Evolutionary conservation across 2,888 invertebrate genomes (phyloP).

Genomic region (Noctua pronuba): DNA sequence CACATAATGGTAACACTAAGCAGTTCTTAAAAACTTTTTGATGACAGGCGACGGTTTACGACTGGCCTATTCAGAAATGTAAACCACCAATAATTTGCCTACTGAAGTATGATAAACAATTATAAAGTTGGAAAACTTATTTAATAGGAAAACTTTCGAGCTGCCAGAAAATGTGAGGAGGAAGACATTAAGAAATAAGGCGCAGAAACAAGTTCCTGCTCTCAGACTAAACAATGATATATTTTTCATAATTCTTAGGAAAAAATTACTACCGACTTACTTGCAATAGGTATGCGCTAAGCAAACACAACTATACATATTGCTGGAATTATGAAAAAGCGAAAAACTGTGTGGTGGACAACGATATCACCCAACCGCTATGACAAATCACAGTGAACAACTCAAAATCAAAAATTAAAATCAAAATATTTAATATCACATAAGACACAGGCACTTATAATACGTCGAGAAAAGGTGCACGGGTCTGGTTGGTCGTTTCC

Average conservation of each 20-base stretch:
- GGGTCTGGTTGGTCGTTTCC: too few relatives aligned
- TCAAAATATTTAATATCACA: too few relatives aligned
- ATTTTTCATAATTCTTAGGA: background rate
- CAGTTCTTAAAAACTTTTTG: background rate
- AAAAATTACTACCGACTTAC: background rate
- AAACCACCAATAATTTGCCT: background rate
- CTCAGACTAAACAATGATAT: background rate
- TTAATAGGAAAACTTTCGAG: slow-evolving; percentile 13
- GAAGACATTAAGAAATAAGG: background rate
- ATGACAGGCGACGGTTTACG: background rate
- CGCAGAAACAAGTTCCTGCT: slow-evolving; percentile 7
- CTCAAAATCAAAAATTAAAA: too few relatives aligned
- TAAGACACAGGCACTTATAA: too few relatives aligned
- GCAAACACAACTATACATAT: background rate
- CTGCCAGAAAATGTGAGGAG: background rate
- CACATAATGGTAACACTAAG: background rate
- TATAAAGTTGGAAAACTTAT: slow-evolving; percentile 13
- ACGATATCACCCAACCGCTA: background rate
- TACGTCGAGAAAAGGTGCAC: too few relatives aligned
- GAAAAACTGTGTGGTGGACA: background rate
- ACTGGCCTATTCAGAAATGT: background rate
- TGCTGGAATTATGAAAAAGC: background rate
- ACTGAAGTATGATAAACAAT: slow-evolving; percentile 7
- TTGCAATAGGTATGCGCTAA: background rate
- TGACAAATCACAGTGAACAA: too few relatives aligned